These are phyloP conservation scores for Cinclus cinclus DNA, from an alignment of 2,113 vertebrate genomes.

Conservation along the genomic window DNA sequence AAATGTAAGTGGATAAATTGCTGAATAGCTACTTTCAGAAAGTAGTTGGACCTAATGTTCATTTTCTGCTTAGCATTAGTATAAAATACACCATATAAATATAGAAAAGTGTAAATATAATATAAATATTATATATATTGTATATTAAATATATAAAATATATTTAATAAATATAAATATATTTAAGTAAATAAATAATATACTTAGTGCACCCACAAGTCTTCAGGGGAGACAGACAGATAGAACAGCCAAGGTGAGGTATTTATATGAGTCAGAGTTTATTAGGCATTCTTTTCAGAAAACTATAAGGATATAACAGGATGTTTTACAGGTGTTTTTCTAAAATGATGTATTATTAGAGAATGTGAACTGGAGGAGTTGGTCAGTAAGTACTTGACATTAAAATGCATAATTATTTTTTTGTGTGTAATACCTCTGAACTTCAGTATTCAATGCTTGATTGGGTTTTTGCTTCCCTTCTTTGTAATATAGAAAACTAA, in stretches of 20 bases:
- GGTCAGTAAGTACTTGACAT: neutral
- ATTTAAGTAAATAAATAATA: no score
- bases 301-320: neutral
- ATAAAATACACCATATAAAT: no score
- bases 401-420: neutral
- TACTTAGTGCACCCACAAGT: neutral
- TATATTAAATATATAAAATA: no score
- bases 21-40: neutral
- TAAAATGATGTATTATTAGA: neutral
- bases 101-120: no score
- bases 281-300: neutral
- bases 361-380: neutral
- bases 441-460: neutral
- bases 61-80: neutral
- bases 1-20: neutral
- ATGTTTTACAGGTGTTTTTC: neutral
- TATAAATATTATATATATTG: no score
- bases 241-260: neutral
- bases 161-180: no score
- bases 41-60: neutral
- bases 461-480: constrained; percentile 30
- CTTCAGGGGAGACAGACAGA: neutral
- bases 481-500: constrained; percentile 60
- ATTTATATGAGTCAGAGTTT: neutral
- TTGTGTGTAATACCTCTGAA: neutral